Conservation (phyloP, 2,888 invertebrate species). For the Netelia virgata region DNA sequence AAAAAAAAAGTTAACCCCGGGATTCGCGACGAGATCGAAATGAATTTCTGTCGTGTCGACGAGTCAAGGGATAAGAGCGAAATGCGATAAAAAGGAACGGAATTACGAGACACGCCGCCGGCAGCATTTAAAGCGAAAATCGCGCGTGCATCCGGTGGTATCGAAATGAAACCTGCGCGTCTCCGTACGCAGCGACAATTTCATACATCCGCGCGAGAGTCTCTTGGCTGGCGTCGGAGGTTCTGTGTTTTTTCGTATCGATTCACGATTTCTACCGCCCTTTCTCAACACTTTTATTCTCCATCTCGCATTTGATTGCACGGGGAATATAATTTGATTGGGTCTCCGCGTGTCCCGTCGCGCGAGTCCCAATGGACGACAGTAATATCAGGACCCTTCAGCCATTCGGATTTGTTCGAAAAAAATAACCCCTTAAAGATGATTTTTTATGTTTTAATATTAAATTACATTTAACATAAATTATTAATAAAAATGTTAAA, state of each 20-base stretch:
- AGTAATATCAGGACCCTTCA: neutral
- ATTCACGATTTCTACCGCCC: neutral
- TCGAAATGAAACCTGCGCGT: conserved; percentile 64
- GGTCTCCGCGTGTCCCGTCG: conserved; percentile 71
- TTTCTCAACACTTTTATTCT: conserved; percentile 62
- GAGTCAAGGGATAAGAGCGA: conserved; percentile 19
- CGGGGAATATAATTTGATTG: conserved; percentile 84
- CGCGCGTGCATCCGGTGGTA: conserved; percentile 61
- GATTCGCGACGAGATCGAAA: conserved; percentile 38
- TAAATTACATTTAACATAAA: no score
- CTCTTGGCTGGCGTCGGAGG: neutral
- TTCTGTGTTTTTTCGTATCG: neutral
- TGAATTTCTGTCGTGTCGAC: conserved; percentile 31
- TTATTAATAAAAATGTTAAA: no score
- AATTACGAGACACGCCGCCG: conserved; percentile 59
- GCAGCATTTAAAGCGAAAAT: conserved; percentile 72
- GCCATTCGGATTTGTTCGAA: neutral
- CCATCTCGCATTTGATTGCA: conserved; percentile 79
- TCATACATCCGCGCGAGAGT: conserved; percentile 31
- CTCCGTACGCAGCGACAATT: conserved; percentile 47
- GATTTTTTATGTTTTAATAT: no score
- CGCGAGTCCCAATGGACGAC: neutral
- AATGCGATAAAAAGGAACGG: conserved; percentile 11
- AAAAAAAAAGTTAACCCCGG: neutral
- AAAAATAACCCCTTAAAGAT: neutral